Percentiles rank a stretch among this genome's conserved stretches.
Evolutionary conservation across 2,797 vertebrate species (phyloP).

Genomic region (Acanthurus lineatus): DNA sequence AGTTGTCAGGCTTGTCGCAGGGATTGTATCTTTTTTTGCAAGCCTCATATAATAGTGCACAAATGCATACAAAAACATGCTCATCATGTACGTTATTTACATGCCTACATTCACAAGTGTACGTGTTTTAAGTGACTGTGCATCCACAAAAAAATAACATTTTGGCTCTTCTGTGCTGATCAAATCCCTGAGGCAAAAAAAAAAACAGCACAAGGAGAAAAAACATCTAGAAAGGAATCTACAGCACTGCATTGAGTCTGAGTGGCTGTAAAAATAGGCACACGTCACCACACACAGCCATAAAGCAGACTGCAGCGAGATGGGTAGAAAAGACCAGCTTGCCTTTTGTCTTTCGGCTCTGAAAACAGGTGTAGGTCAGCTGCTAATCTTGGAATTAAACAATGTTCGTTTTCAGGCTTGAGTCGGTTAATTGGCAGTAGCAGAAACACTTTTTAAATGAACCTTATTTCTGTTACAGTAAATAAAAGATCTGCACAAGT

Average conservation of each 20-base stretch:
- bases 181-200: slow-evolving; percentile 14
- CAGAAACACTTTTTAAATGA: slow-evolving; percentile 9
- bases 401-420: slow-evolving; percentile 23
- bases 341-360: slow-evolving; percentile 18
- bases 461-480: slow-evolving; percentile 12
- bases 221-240: slow-evolving; percentile 26
- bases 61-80: slow-evolving; percentile 2
- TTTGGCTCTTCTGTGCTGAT: slow-evolving; percentile 31
- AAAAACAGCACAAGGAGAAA: slow-evolving; percentile 27
- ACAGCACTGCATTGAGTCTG: slow-evolving; percentile 47
- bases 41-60: background rate
- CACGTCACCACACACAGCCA: slow-evolving; percentile 62
- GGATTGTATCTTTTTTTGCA: background rate
- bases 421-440: slow-evolving; percentile 29
- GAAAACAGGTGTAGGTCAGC: slow-evolving; percentile 63
- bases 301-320: slow-evolving; percentile 76
- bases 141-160: background rate
- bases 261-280: slow-evolving; percentile 70
- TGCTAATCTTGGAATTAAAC: slow-evolving; percentile 64
- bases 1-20: slow-evolving; percentile 26
- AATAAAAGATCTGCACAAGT: background rate
- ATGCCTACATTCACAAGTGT: background rate
- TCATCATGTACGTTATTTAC: background rate
- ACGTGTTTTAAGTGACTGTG: background rate
- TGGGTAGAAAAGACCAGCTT: slow-evolving; percentile 42